phyloP scores from a whole-genome alignment of 2,888 invertebrate species.

The Drosophila silvestris region DNA sequence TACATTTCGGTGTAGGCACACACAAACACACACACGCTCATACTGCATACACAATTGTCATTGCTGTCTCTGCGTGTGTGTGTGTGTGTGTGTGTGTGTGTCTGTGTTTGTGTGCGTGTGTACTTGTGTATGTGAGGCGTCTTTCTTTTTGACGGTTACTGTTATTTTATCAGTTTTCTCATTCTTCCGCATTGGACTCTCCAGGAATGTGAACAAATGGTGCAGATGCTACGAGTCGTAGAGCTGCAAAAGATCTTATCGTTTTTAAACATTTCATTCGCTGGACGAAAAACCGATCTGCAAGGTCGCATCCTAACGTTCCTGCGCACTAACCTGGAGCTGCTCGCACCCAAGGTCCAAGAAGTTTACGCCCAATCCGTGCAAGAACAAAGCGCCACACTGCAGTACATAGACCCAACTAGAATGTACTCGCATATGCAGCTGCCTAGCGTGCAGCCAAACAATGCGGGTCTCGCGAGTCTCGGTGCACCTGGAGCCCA shows the following conservation, averaged over 20 bases:
- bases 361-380: slow-evolving; percentile 85
- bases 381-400: slow-evolving; percentile 75
- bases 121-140: slow-evolving; percentile 39
- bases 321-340: slow-evolving; percentile 88
- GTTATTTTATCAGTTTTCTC: slow-evolving; percentile 21
- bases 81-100: slow-evolving; percentile 1
- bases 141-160: slow-evolving; percentile 33
- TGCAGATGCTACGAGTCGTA: slow-evolving; percentile 90
- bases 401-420: slow-evolving; percentile 79
- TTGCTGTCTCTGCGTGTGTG: slow-evolving; percentile 30
- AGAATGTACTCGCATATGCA: slow-evolving; percentile 85
- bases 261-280: slow-evolving; percentile 92
- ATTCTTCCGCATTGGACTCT: slow-evolving; percentile 24
- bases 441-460: slow-evolving; percentile 81
- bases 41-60: slow-evolving; percentile 51
- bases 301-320: slow-evolving; percentile 91
- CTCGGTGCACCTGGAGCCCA: slow-evolving; percentile 58
- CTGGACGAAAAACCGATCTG: slow-evolving; percentile 92
- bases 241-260: slow-evolving; percentile 93
- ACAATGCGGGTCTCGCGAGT: slow-evolving; percentile 77
- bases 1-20: slow-evolving; percentile 31
- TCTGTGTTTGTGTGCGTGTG: slow-evolving; percentile 5
- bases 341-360: slow-evolving; percentile 87
- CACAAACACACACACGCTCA: slow-evolving; percentile 18
- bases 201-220: slow-evolving; percentile 85